A percentile compares a stretch with the other conserved stretches of the same genome.
Conservation (phyloP, 2,888 invertebrate species). For the Troides aeacus region DNA sequence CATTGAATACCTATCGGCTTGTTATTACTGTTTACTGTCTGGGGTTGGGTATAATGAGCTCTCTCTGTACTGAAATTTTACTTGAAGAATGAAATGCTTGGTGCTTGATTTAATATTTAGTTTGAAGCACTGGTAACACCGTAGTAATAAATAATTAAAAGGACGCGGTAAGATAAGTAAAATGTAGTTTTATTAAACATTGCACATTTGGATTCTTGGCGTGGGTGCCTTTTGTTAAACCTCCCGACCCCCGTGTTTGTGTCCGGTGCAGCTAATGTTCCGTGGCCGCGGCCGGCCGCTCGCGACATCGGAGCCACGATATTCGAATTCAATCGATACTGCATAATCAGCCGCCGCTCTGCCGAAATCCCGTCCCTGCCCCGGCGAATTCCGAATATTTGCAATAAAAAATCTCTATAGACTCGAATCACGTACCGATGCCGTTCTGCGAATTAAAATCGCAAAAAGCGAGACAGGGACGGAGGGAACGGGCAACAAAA, state of each 20-base stretch:
- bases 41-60: no score
- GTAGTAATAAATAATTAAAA: no score
- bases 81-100: no score
- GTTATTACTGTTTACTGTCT: no score
- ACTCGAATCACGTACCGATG: conserved; percentile 77
- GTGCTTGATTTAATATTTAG: no score
- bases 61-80: no score
- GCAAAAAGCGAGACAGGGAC: conserved; percentile 74
- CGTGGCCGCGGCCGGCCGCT: conserved; percentile 13
- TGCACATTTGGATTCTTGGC: not conserved
- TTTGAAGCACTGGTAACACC: no score
- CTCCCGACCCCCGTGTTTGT: conserved; percentile 9
- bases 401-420: conserved; percentile 69
- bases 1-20: no score
- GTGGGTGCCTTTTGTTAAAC: not conserved
- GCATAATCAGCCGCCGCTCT: conserved; percentile 48
- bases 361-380: conserved; percentile 63
- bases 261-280: conserved; percentile 15
- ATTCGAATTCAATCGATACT: conserved; percentile 54
- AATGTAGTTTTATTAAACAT: no score
- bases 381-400: conserved; percentile 66
- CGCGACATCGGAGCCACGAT: conserved; percentile 36
- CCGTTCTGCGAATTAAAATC: conserved; percentile 79
- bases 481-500: conserved; percentile 73
- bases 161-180: no score